phyloP scores from a whole-genome alignment of 1,140 invertebrate species.

The honey bee (Apis mellifera) region DNA sequence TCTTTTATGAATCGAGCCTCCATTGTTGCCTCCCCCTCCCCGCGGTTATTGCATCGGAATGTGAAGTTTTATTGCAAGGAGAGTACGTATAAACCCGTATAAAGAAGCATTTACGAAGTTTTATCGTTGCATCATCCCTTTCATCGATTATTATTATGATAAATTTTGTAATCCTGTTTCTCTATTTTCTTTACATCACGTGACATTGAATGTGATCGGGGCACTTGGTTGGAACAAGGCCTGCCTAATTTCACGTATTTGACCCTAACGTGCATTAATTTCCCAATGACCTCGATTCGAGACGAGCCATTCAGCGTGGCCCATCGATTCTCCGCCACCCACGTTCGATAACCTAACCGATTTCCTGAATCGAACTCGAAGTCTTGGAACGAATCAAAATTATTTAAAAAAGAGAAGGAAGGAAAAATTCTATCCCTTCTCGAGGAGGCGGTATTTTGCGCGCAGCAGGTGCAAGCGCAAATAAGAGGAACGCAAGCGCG shows the following conservation, averaged over 20 bases:
- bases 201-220: no score
- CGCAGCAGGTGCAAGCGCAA: neutral
- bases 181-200: no score
- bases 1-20: conserved; percentile 12
- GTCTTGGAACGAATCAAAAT: no score
- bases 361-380: no score
- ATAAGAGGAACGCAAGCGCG: no score
- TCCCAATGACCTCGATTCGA: conserved; percentile 38
- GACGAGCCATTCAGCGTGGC: conserved; percentile 3
- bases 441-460: no score
- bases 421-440: no score
- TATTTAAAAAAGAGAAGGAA: no score
- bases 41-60: conserved; percentile 13
- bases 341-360: neutral
- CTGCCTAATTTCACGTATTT: conserved; percentile 29
- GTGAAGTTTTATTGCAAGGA: neutral
- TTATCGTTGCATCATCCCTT: neutral
- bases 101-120: neutral
- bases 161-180: no score
- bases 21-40: conserved; percentile 22
- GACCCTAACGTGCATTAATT: conserved; percentile 24
- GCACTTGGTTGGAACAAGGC: no score
- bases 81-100: neutral
- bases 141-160: neutral
- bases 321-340: conserved; percentile 33